A percentile compares a stretch with the other conserved stretches of the same genome.
Evolutionary conservation across 2,113 vertebrate species (phyloP).

Genomic region (Rhineura floridana): DNA sequence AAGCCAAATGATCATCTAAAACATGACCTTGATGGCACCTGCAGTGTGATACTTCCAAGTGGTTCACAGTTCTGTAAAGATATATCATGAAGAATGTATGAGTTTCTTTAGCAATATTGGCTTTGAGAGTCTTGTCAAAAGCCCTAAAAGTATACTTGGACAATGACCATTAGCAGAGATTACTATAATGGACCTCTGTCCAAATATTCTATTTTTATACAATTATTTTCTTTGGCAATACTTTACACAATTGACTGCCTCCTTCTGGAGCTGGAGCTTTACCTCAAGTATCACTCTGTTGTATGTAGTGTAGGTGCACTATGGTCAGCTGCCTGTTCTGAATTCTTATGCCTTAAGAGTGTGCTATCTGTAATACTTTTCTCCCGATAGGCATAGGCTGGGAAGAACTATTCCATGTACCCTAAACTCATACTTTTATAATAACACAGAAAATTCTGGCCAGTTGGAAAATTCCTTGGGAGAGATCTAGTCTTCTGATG

Average conservation of each 20-base stretch:
- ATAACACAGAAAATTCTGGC: neutral
- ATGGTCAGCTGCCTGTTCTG: neutral
- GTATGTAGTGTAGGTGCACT: neutral
- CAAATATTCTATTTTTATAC: neutral
- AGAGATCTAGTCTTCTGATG: neutral
- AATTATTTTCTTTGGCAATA: neutral
- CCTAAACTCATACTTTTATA: neutral
- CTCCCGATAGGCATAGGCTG: neutral
- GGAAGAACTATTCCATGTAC: neutral
- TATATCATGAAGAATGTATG: too few species aligned
- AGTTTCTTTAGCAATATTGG: too few species aligned
- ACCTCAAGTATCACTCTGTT: neutral
- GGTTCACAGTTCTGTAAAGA: too few species aligned
- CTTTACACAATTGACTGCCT: neutral
- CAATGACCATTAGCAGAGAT: neutral
- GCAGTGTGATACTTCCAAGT: too few species aligned
- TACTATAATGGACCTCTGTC: neutral
- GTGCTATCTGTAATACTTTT: neutral
- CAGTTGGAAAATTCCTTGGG: neutral
- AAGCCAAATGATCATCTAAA: too few species aligned
- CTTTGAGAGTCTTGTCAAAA: too few species aligned
- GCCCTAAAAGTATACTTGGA: neutral
- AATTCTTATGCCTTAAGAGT: neutral
- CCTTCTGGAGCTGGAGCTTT: neutral
- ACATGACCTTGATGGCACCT: too few species aligned